Evolutionary conservation across 2,797 vertebrate genomes (phyloP).

Genomic region (Gymnocypris eckloni): DNA sequence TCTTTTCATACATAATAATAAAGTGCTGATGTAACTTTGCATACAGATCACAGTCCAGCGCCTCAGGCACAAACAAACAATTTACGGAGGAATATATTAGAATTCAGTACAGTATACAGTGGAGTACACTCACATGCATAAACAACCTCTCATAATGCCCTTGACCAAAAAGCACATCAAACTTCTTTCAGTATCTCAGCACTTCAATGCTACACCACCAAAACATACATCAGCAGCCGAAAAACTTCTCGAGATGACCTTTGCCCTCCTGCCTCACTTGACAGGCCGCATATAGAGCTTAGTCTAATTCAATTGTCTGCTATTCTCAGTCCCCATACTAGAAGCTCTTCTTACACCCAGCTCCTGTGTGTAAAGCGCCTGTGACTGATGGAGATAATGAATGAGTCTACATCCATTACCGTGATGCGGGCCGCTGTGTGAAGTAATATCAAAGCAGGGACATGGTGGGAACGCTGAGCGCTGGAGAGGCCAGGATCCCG

Average conservation of each 20-base stretch:
- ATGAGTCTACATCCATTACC: slow-evolving; percentile 54
- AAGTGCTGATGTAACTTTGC: slow-evolving; percentile 32
- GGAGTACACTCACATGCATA: slow-evolving; percentile 1
- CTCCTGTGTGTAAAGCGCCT: slow-evolving; percentile 19
- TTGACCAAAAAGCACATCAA: slow-evolving; percentile 13
- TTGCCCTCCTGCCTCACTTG: background rate
- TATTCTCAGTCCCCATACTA: slow-evolving; percentile 28
- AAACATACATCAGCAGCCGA: background rate
- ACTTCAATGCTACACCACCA: background rate
- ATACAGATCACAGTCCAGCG: background rate
- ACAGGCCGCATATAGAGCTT: slow-evolving; percentile 42
- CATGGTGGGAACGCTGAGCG: background rate
- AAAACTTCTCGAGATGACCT: background rate
- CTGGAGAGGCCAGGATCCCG: slow-evolving; percentile 32
- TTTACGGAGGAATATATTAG: slow-evolving; percentile 43
- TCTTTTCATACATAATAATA: slow-evolving; percentile 42
- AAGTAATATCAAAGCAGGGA: slow-evolving; percentile 42
- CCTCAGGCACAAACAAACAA: slow-evolving; percentile 45
- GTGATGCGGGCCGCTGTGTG: slow-evolving; percentile 28
- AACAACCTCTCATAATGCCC: slow-evolving; percentile 10
- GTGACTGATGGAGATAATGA: slow-evolving; percentile 54
- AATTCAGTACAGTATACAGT: slow-evolving; percentile 24
- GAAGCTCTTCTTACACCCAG: slow-evolving; percentile 13
- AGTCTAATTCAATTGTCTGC: slow-evolving; percentile 50
- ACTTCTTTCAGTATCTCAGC: background rate